phyloP scores from a whole-genome alignment of 2,113 vertebrate species.

The Recurvirostra avosetta region DNA sequence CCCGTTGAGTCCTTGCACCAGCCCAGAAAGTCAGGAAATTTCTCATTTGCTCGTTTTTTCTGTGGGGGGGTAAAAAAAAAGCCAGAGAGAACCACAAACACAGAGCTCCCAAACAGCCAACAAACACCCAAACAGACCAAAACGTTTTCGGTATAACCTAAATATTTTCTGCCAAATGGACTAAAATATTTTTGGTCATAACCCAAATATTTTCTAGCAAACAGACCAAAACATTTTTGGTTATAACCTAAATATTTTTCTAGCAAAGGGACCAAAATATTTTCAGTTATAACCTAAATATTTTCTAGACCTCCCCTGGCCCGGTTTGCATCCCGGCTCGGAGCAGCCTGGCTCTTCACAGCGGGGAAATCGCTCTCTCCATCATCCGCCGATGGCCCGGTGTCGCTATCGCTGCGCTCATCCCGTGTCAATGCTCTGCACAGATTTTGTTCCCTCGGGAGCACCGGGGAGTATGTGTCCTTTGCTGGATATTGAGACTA shows the following conservation, averaged over 20 bases:
- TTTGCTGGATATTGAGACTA: not conserved
- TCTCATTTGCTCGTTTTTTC: not conserved
- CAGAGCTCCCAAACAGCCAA: not conserved
- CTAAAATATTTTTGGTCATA: not conserved
- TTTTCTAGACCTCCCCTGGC: not conserved
- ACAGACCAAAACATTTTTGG: not conserved
- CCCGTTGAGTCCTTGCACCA: not conserved
- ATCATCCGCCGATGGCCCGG: rapidly evolving
- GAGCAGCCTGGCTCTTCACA: not conserved
- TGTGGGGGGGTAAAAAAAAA: not conserved
- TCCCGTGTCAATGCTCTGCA: not conserved
- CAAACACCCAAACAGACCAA: not conserved
- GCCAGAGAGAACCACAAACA: not conserved
- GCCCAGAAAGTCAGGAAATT: not conserved
- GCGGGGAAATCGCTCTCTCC: rapidly evolving
- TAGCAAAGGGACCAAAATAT: not conserved
- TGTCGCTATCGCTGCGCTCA: rapidly evolving
- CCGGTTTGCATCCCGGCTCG: rapidly evolving
- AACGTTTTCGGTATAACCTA: not conserved
- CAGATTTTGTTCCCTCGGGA: not conserved
- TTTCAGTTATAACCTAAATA: not conserved
- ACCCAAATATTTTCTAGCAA: not conserved
- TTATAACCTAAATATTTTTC: not conserved
- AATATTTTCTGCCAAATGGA: not conserved
- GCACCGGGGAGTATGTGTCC: not conserved